Percentiles rank a stretch among this genome's conserved stretches.
Evolutionary conservation across 2,888 invertebrate genomes (phyloP).

Genomic region (Adela reaumurella): DNA sequence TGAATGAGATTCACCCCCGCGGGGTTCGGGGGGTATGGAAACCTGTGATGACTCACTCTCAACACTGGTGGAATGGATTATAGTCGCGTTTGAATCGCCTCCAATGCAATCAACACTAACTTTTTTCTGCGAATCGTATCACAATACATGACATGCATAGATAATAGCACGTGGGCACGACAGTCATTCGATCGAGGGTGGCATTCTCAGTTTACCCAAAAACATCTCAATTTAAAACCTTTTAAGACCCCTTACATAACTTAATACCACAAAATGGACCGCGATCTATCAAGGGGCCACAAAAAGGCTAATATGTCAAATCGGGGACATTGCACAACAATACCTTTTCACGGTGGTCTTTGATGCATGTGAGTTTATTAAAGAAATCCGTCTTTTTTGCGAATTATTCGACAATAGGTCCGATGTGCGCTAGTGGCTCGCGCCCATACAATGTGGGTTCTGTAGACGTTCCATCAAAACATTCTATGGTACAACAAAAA

Average conservation of each 20-base stretch:
- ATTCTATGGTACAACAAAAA: no score
- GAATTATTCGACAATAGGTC: background rate
- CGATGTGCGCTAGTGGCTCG: background rate
- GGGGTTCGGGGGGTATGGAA: no score
- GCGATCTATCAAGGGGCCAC: slow-evolving; percentile 24
- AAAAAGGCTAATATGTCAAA: slow-evolving; percentile 45
- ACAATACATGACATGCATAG: no score
- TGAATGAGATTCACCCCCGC: no score
- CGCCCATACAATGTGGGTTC: background rate
- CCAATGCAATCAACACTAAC: no score
- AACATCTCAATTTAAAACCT: background rate
- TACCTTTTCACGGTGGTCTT: slow-evolving; percentile 24
- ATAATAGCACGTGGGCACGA: no score
- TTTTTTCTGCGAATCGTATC: no score
- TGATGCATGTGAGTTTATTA: slow-evolving; percentile 46
- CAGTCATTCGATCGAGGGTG: no score
- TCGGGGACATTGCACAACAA: slow-evolving; percentile 36
- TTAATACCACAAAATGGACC: background rate
- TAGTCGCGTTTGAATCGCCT: no score
- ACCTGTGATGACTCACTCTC: no score
- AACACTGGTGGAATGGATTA: no score
- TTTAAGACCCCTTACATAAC: background rate
- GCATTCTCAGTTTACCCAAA: background rate
- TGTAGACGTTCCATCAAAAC: no score
- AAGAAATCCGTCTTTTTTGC: slow-evolving; percentile 18